Conservation (phyloP, 1,140 invertebrate species). For the Procambarus virginalis region DNA sequence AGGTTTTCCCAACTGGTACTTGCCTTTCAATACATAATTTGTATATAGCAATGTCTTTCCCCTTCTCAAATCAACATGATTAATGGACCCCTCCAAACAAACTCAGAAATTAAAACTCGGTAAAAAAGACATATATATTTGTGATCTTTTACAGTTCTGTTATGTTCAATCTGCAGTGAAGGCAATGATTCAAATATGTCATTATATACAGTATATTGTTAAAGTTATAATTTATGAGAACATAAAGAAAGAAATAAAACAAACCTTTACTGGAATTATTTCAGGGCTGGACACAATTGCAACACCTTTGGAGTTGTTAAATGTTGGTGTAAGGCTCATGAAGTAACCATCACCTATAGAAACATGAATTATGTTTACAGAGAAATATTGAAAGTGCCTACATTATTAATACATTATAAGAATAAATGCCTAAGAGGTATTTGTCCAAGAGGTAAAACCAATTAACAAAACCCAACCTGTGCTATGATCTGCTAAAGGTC, state of each 20-base stretch:
- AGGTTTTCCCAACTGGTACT: too few species aligned
- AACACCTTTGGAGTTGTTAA: not conserved
- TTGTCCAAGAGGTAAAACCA: not conserved
- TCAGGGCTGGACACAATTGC: constrained; percentile 23
- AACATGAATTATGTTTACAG: not conserved
- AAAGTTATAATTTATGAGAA: not conserved
- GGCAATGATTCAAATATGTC: too few species aligned
- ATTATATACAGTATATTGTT: not conserved
- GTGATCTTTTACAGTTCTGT: too few species aligned
- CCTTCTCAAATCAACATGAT: too few species aligned
- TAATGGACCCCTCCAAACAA: too few species aligned
- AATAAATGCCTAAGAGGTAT: not conserved
- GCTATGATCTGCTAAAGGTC: constrained; percentile 34
- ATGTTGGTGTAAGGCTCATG: constrained; percentile 31
- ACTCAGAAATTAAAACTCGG: too few species aligned
- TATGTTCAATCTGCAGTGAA: too few species aligned
- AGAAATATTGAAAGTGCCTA: too few species aligned
- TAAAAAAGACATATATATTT: too few species aligned
- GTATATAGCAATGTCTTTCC: too few species aligned
- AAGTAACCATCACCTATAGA: constrained; percentile 32
- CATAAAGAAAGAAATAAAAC: not conserved
- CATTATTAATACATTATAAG: too few species aligned
- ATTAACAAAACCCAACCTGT: not conserved
- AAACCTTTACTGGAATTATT: not conserved
- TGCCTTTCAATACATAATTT: too few species aligned